phyloP scores from a whole-genome alignment of 1,140 invertebrate genomes.

The Tribolium castaneum region DNA sequence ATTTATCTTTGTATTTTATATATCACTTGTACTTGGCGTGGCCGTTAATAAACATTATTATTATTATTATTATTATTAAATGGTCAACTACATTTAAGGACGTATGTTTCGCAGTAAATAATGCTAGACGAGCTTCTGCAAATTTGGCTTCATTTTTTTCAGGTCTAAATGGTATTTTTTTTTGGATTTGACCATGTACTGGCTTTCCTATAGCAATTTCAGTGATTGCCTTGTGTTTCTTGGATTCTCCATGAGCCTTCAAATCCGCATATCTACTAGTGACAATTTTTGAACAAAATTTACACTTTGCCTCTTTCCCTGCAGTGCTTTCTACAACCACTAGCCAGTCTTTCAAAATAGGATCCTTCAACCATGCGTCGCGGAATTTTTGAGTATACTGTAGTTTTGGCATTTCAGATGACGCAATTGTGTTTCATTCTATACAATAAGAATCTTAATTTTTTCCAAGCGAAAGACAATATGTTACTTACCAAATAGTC shows the following conservation, averaged over 20 bases:
- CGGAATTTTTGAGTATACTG: slow-evolving; percentile 22
- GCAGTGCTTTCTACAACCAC: neutral
- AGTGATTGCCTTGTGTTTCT: slow-evolving; percentile 2
- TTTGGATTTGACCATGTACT: neutral
- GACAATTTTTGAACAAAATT: neutral
- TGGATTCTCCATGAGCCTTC: neutral
- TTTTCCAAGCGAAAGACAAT: no score
- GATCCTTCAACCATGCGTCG: neutral
- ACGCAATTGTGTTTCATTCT: no score
- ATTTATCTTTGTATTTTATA: no score
- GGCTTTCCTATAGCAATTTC: neutral
- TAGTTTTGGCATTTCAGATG: neutral
- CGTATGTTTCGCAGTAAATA: neutral
- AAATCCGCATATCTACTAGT: neutral
- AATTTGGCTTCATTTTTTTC: neutral
- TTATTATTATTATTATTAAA: no score
- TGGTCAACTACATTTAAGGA: neutral
- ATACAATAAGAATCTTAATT: no score
- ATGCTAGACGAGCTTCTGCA: neutral
- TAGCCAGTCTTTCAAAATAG: slow-evolving; percentile 7
- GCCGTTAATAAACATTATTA: no score
- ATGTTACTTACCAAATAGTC: no score
- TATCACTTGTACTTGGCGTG: no score
- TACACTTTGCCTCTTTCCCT: slow-evolving; percentile 9
- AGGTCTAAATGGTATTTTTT: slow-evolving; percentile 4